These are phyloP conservation scores for Zaprionus taronus DNA, from an alignment of 1,140 invertebrate species.

Conservation along the genomic window DNA sequence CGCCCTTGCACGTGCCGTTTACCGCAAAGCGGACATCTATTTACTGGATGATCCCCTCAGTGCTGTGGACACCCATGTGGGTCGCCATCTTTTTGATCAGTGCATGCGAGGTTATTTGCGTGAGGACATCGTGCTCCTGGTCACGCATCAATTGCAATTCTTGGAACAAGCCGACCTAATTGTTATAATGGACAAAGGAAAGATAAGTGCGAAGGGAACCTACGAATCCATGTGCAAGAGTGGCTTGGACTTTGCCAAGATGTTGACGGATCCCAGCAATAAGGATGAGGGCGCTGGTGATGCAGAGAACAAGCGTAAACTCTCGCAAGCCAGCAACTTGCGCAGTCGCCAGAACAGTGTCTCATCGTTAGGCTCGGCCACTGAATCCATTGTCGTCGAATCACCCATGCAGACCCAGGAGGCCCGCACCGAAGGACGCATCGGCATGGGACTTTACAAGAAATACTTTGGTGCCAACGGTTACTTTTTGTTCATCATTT, in stretches of 20 bases:
- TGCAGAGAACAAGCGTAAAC: constrained; percentile 47
- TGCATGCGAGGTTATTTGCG: constrained; percentile 89
- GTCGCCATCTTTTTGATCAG: constrained; percentile 89
- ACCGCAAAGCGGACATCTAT: constrained; percentile 92
- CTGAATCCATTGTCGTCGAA: constrained; percentile 86
- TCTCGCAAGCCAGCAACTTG: constrained; percentile 68
- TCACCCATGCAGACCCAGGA: constrained; percentile 85
- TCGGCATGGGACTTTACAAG: constrained; percentile 86
- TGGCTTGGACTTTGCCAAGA: constrained; percentile 88
- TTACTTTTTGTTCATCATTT: constrained; percentile 82
- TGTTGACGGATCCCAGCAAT: constrained; percentile 86
- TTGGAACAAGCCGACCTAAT: constrained; percentile 90
- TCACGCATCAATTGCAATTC: constrained; percentile 95
- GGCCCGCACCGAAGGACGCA: constrained; percentile 85
- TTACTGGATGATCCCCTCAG: constrained; percentile 93
- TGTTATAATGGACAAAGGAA: constrained; percentile 87
- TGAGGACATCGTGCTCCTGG: constrained; percentile 89
- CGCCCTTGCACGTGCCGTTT: constrained; percentile 93
- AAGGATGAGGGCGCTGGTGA: constrained; percentile 76
- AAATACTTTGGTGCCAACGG: constrained; percentile 87
- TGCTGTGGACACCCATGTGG: constrained; percentile 90
- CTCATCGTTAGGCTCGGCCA: constrained; percentile 85
- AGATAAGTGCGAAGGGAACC: constrained; percentile 86
- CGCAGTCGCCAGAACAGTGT: constrained; percentile 84
- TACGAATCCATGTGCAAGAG: constrained; percentile 87